Conservation (phyloP, 2,888 invertebrate genomes). For the Amphipoea oculea region DNA sequence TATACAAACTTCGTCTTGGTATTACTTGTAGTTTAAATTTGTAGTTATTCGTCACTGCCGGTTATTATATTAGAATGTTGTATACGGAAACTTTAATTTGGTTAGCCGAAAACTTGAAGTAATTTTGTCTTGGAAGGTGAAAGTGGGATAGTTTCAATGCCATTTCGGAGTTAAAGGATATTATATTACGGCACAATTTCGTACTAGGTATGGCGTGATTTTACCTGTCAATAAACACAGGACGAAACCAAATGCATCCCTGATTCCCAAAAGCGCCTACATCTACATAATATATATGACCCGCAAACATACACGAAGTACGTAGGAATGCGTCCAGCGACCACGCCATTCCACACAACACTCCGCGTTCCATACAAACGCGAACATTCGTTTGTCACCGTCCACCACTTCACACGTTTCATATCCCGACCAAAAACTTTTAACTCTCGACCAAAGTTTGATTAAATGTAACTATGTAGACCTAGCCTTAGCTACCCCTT, state of each 20-base stretch:
- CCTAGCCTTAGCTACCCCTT: slow-evolving; percentile 19
- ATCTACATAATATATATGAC: neutral
- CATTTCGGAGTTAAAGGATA: neutral
- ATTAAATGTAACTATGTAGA: slow-evolving; percentile 65
- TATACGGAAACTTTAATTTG: slow-evolving; percentile 42
- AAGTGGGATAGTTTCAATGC: slow-evolving; percentile 2
- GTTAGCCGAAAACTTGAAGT: slow-evolving; percentile 43
- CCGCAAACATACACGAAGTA: slow-evolving; percentile 6
- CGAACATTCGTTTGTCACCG: slow-evolving; percentile 56
- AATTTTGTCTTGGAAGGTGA: slow-evolving; percentile 29
- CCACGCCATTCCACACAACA: slow-evolving; percentile 33
- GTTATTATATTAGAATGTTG: slow-evolving; percentile 38
- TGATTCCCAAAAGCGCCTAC: slow-evolving; percentile 21
- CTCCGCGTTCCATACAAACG: slow-evolving; percentile 43
- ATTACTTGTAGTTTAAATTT: slow-evolving; percentile 53
- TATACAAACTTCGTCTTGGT: slow-evolving; percentile 45
- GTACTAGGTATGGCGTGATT: neutral
- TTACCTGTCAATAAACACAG: neutral
- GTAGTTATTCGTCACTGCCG: slow-evolving; percentile 47
- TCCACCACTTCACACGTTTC: slow-evolving; percentile 36
- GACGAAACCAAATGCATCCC: neutral
- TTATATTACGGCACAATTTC: neutral
- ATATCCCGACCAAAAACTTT: slow-evolving; percentile 66
- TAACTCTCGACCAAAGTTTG: slow-evolving; percentile 67
- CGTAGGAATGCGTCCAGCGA: slow-evolving; percentile 20